phyloP scores from a whole-genome alignment of 1,140 invertebrate species.

The Drosophila azteca region DNA sequence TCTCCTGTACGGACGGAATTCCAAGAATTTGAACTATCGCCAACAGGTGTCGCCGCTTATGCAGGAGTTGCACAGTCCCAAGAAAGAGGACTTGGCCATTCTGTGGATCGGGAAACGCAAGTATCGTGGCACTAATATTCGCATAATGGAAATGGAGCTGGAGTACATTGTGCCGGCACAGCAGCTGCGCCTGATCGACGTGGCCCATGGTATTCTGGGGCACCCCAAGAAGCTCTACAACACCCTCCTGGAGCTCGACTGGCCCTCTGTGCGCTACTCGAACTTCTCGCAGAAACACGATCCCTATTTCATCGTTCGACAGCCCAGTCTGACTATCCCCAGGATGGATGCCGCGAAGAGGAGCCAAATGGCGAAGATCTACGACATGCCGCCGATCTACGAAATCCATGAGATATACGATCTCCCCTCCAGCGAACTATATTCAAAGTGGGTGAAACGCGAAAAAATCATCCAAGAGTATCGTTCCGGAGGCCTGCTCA shows the following conservation, averaged over 20 bases:
- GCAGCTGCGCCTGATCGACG: constrained; percentile 68
- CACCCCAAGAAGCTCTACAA: constrained; percentile 71
- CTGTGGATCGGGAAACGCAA: constrained; percentile 77
- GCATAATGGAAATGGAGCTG: constrained; percentile 67
- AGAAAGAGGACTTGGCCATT: constrained; percentile 62
- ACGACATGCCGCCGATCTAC: constrained; percentile 43
- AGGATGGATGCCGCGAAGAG: constrained; percentile 40
- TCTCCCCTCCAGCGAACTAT: neutral
- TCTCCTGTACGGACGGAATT: constrained; percentile 67
- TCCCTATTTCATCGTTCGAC: constrained; percentile 65
- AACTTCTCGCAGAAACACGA: constrained; percentile 65
- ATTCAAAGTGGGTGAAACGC: constrained; percentile 54
- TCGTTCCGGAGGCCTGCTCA: constrained; percentile 52
- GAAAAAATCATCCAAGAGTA: constrained; percentile 49
- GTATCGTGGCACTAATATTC: constrained; percentile 67
- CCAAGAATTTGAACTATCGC: constrained; percentile 67
- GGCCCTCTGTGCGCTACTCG: constrained; percentile 53
- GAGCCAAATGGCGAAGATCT: constrained; percentile 23
- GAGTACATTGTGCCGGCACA: constrained; percentile 73
- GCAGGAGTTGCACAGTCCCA: constrained; percentile 59
- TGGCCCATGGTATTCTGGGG: constrained; percentile 71
- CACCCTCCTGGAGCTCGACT: constrained; percentile 59
- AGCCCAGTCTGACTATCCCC: constrained; percentile 58
- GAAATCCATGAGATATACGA: constrained; percentile 18
- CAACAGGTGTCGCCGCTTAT: constrained; percentile 69